A percentile compares a stretch with the other conserved stretches of the same genome.
Evolutionary conservation across 2,113 vertebrate species (phyloP).

Genomic region (Myrmecobius fasciatus): DNA sequence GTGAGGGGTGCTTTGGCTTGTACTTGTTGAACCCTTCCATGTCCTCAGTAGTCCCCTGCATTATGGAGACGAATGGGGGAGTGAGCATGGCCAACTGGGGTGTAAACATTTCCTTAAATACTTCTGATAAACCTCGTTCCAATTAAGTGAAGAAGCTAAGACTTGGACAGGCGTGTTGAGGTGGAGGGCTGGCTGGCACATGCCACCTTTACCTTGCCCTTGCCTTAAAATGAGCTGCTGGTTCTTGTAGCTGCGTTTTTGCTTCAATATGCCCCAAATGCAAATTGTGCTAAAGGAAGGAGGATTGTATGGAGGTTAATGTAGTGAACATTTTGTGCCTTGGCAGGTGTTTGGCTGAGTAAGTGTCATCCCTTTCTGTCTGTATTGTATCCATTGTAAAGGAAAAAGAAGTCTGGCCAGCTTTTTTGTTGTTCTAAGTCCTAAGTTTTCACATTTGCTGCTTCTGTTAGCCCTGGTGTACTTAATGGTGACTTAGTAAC

Average conservation of each 20-base stretch:
- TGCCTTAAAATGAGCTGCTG: slow-evolving; percentile 29
- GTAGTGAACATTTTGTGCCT: background rate
- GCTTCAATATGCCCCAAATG: background rate
- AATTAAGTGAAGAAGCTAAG: too few species aligned
- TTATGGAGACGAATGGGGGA: slow-evolving; percentile 4
- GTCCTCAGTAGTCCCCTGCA: background rate
- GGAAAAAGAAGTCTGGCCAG: background rate
- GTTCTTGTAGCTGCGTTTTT: slow-evolving; percentile 14
- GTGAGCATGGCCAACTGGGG: slow-evolving; percentile 21
- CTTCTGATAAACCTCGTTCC: slow-evolving; percentile 37
- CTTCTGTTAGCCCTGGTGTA: background rate
- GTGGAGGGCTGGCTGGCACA: slow-evolving; percentile 11
- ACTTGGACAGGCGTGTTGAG: background rate
- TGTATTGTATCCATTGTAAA: background rate
- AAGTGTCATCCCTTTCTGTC: slow-evolving; percentile 8
- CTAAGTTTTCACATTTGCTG: background rate
- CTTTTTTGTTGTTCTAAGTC: background rate
- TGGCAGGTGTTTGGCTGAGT: background rate
- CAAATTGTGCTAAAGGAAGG: background rate
- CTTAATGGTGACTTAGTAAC: too few species aligned
- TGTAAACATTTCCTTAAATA: slow-evolving; percentile 7
- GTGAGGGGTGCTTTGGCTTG: background rate
- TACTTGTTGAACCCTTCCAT: background rate
- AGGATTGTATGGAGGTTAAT: slow-evolving; percentile 5
- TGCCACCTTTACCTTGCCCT: background rate